Evolutionary conservation across 2,113 vertebrate genomes (phyloP).

Genomic region (Nannospalax galili): DNA sequence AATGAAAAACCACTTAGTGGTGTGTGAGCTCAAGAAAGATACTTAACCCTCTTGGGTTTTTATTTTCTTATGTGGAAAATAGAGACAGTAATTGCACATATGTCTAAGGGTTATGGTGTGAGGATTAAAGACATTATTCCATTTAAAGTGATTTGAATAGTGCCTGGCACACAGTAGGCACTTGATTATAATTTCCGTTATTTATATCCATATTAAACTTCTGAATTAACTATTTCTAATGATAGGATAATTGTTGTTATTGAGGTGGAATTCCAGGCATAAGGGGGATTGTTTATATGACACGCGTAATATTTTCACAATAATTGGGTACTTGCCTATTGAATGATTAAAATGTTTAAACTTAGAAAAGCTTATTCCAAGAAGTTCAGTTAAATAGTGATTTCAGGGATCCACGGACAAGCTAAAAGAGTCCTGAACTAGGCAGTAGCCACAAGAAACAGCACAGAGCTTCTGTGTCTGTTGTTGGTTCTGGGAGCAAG

Average conservation of each 20-base stretch:
- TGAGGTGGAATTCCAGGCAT: neutral
- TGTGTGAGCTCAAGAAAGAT: neutral
- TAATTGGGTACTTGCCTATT: neutral
- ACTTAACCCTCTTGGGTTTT: neutral
- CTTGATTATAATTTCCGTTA: neutral
- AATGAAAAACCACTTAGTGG: neutral
- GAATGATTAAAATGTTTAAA: neutral
- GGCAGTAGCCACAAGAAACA: accelerated
- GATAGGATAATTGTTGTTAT: neutral
- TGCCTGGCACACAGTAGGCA: neutral
- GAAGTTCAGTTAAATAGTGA: neutral
- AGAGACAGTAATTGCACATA: neutral
- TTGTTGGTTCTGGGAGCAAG: neutral
- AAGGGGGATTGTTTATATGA: neutral
- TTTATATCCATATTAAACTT: neutral
- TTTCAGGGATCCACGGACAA: neutral
- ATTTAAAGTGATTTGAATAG: neutral
- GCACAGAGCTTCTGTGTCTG: neutral
- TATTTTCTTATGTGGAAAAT: neutral
- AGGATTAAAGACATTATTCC: constrained; percentile 10
- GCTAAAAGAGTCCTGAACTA: neutral
- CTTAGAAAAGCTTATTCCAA: neutral
- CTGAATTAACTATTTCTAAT: neutral
- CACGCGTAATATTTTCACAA: neutral
- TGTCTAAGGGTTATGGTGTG: neutral